Conservation (phyloP, 2,888 invertebrate genomes). For the Notocelia uddmanniana region DNA sequence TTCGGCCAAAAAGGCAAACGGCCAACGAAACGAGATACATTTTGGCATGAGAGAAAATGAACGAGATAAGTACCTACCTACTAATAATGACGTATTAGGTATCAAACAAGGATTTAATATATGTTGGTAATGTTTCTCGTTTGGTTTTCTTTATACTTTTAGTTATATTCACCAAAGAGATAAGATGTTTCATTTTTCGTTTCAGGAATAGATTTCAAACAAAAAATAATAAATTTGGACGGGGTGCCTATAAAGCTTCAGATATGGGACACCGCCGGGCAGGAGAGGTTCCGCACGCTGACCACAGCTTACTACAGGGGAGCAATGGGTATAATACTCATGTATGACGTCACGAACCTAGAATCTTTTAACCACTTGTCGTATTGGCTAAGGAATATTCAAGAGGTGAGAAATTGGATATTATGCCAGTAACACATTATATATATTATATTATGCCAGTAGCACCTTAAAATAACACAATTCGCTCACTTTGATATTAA, state of each 20-base stretch:
- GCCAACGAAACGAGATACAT: too few relatives aligned
- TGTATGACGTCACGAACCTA: conserved; percentile 96
- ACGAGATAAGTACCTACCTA: too few relatives aligned
- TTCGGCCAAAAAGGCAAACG: too few relatives aligned
- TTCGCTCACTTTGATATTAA: too few relatives aligned
- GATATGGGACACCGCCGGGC: conserved; percentile 96
- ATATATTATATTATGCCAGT: too few relatives aligned
- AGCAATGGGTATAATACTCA: conserved; percentile 95
- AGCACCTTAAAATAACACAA: too few relatives aligned
- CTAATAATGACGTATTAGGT: too few relatives aligned
- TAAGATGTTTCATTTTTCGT: conserved; percentile 46
- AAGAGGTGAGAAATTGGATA: conserved; percentile 88
- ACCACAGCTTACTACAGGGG: conserved; percentile 96
- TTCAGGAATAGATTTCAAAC: conserved; percentile 95
- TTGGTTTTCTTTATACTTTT: too few relatives aligned
- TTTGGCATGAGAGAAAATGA: too few relatives aligned
- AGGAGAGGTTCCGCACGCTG: conserved; percentile 90
- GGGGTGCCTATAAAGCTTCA: conserved; percentile 94
- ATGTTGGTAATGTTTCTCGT: too few relatives aligned
- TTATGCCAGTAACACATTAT: neutral
- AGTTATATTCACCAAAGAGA: neutral
- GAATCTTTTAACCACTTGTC: conserved; percentile 96
- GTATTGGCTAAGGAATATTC: conserved; percentile 96
- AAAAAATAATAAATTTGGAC: conserved; percentile 94
- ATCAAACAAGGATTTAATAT: too few relatives aligned